A percentile compares a stretch with the other conserved stretches of the same genome.
phyloP scores from a whole-genome alignment of 2,888 invertebrate species.

The Minunthozetes semirufus region DNA sequence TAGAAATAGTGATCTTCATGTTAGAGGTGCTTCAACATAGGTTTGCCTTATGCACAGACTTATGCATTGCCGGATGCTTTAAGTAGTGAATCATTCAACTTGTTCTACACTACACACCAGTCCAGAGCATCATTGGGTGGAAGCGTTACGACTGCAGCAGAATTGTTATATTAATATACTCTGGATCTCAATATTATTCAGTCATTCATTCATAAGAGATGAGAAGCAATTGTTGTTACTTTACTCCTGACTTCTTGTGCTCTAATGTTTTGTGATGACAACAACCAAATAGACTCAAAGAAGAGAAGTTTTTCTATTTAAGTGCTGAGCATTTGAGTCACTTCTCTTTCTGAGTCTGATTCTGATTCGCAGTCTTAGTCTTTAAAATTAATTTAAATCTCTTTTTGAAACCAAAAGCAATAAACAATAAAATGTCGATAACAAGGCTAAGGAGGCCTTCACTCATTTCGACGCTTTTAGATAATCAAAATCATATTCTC shows the following conservation, averaged over 20 bases:
- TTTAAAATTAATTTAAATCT: neutral
- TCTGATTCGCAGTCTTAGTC: neutral
- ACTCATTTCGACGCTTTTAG: neutral
- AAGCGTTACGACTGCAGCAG: neutral
- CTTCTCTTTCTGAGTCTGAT: neutral
- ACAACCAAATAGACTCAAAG: neutral
- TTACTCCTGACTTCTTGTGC: neutral
- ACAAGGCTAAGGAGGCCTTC: conserved; percentile 29
- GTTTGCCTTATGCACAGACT: too few relatives aligned
- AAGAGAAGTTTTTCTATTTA: neutral
- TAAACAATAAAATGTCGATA: conserved; percentile 13
- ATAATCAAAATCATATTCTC: neutral
- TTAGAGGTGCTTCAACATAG: conserved; percentile 2
- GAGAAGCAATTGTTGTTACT: neutral
- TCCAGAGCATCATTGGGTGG: conserved; percentile 10
- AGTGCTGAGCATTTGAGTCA: neutral
- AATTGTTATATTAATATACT: conserved; percentile 16
- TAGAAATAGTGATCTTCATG: neutral
- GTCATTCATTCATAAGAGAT: conserved; percentile 10
- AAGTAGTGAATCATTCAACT: conserved; percentile 27
- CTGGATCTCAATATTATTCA: conserved; percentile 18
- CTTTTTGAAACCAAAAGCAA: neutral
- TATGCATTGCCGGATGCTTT: conserved; percentile 12
- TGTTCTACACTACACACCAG: neutral
- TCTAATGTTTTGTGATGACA: conserved; percentile 17